Evolutionary conservation across 2,797 vertebrate genomes (phyloP), one percentile per base, ranked within the genome.

Genomic region (Sphenodon punctatus): DNA sequence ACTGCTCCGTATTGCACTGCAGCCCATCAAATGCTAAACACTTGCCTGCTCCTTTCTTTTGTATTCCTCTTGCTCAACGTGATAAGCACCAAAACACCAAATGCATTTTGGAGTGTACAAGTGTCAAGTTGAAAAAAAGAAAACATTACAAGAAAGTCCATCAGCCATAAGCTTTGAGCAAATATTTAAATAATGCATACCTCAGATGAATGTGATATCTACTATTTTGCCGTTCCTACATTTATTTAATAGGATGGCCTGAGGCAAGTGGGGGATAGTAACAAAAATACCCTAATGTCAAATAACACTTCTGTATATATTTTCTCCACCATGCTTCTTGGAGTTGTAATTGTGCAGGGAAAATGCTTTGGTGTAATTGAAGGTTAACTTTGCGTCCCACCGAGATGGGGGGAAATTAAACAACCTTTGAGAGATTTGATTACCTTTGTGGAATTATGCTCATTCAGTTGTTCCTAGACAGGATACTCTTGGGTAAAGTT

Each of bases 351-450:
- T 97, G 93, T 92, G n/a, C n/a, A n/a, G n/a, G n/a, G n/a, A n/a
- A n/a, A 92, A 93, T 91, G 92, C 88, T 88, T 86, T 84, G 85
- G 89, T 95, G 93, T 96, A 83, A 96, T 96, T 96, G 95, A 96
- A 96, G 94, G 95, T 96, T 90, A 91, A 84, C 71, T 67, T 94
- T 95, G 89, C 85, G 91, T 97, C 93, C 93, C 88, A 85, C 49
- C 65, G 94, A 97, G 96, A 97, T 96, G 95, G 96, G 96, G 94
- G 96, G 96, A 97, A 97, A 97, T 91, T 86, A 96, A 95, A 79
- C 84, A 90, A 89, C 88, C 94, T 97, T 96, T 95, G 94, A 97
- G 94, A 95, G 90, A 96, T 96, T 95, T 94, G 93, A 97, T 97
- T 96, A 96, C 94, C 77, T 94, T 88, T 86, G 87, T 84, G 87